phyloP scores from a whole-genome alignment of 23 tunicate species.

The Ascidia mentula region DNA sequence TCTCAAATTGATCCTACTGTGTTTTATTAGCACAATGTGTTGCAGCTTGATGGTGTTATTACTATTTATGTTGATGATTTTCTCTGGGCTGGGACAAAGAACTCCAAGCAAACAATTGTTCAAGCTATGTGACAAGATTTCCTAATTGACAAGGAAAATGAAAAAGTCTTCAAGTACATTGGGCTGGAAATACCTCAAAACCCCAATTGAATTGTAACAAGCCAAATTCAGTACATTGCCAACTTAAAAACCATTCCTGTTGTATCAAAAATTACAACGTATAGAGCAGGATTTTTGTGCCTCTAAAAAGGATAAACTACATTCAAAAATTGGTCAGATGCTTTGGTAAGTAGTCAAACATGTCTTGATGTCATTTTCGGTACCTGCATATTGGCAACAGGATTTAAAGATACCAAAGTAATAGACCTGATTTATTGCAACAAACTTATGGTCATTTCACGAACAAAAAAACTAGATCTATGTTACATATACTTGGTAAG shows the following conservation, averaged over 20 bases:
- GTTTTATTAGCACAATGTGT: not conserved
- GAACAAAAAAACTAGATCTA: not conserved
- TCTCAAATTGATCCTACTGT: not conserved
- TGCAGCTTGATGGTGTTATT: not conserved
- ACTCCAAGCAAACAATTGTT: not conserved
- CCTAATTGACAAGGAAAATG: not conserved
- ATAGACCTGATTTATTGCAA: not conserved
- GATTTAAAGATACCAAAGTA: not conserved
- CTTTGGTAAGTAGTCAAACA: constrained; percentile 21
- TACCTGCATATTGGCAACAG: constrained; percentile 12
- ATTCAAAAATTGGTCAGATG: constrained; percentile 27
- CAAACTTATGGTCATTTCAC: constrained; percentile 1
- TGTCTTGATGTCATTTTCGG: constrained; percentile 10
- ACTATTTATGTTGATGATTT: constrained; percentile 26
- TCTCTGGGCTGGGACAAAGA: constrained; percentile 24
- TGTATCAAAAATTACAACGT: not conserved
- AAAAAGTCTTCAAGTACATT: not conserved
- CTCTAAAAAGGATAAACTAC: not conserved
- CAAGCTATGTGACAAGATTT: not conserved
- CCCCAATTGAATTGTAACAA: not conserved
- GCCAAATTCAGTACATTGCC: not conserved
- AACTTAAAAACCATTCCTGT: not conserved
- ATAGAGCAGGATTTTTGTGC: not conserved
- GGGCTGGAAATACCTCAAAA: constrained; percentile 8
- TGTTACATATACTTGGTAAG: not conserved